Percentiles rank a stretch among this genome's conserved stretches.
Evolutionary conservation across 2,888 invertebrate species (phyloP).

Genomic region (Melieria omissa): DNA sequence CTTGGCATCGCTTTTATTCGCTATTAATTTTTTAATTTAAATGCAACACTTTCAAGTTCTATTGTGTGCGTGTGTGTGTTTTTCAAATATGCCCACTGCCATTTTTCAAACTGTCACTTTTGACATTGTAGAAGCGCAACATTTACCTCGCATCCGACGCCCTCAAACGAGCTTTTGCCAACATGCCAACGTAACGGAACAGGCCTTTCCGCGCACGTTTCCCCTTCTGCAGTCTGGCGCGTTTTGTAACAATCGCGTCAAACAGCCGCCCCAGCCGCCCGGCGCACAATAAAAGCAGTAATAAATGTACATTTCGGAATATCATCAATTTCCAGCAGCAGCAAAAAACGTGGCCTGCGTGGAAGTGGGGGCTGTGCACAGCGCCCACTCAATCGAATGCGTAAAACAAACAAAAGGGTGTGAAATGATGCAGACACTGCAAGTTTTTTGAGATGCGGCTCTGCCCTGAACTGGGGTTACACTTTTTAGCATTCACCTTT

Average conservation of each 20-base stretch:
- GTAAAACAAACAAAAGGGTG: constrained; percentile 48
- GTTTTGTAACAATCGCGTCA: constrained; percentile 42
- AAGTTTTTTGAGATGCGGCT: constrained; percentile 9
- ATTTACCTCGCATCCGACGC: constrained; percentile 6
- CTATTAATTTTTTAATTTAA: no score
- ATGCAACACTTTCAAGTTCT: no score
- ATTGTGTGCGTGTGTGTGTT: no score
- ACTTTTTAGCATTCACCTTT: constrained; percentile 22
- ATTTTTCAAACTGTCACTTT: constrained; percentile 25
- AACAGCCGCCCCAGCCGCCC: neutral
- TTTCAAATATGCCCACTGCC: neutral
- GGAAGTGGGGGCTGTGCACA: constrained; percentile 6
- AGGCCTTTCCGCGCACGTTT: no score
- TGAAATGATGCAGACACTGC: constrained; percentile 42
- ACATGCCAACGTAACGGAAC: no score
- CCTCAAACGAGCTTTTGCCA: neutral
- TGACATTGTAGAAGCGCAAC: constrained; percentile 8
- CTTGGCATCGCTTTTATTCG: no score
- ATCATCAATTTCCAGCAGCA: constrained; percentile 40
- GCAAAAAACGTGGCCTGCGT: neutral
- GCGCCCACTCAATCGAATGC: constrained; percentile 22
- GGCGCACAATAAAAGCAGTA: constrained; percentile 44
- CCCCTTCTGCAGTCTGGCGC: constrained; percentile 29
- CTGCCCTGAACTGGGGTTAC: neutral
- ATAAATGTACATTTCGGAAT: constrained; percentile 44